Evolutionary conservation across 2,797 vertebrate genomes (phyloP).

Genomic region (Acipenser transmontanus): DNA sequence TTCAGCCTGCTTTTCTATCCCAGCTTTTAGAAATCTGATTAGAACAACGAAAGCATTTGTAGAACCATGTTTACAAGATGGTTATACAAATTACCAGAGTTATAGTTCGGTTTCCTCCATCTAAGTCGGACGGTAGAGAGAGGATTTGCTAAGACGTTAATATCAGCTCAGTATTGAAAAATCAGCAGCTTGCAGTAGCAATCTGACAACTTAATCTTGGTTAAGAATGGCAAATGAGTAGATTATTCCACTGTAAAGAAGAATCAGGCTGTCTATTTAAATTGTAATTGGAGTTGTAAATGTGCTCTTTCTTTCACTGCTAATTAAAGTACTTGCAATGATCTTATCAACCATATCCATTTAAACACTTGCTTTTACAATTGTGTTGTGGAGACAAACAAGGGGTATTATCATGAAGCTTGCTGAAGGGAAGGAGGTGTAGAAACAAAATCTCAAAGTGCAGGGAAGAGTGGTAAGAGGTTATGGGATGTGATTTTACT

Average conservation of each 20-base stretch:
- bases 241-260: conserved; percentile 3
- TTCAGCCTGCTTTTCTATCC: neutral
- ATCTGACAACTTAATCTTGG: conserved; percentile 3
- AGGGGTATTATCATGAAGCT: too few species aligned
- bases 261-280: neutral
- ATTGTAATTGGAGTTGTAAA: neutral
- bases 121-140: neutral
- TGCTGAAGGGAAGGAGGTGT: too few species aligned
- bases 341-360: neutral
- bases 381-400: too few species aligned
- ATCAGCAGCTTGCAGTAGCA: neutral
- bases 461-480: too few species aligned
- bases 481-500: too few species aligned
- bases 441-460: too few species aligned
- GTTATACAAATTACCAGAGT: too few species aligned
- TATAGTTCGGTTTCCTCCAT: neutral
- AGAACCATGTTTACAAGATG: neutral
- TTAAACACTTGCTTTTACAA: neutral
- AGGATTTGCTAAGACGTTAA: too few species aligned
- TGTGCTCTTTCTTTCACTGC: neutral
- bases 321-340: neutral
- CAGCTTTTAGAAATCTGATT: neutral
- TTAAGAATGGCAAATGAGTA: conserved; percentile 5
- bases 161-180: neutral
- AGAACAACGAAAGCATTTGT: neutral